phyloP scores from a whole-genome alignment of 2,888 invertebrate species.

The Troides helena region DNA sequence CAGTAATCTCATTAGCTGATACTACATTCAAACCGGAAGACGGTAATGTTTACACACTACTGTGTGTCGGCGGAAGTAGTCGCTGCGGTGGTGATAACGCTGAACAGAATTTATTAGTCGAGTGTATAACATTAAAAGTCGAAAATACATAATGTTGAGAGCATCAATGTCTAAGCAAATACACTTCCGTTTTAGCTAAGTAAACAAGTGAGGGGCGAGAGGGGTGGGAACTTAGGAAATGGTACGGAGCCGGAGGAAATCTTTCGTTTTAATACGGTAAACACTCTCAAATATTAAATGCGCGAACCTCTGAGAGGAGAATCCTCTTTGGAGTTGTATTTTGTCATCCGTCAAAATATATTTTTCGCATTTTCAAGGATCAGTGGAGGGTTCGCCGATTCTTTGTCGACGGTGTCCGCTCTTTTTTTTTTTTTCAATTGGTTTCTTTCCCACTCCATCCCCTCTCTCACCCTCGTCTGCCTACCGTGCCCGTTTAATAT shows the following conservation, averaged over 20 bases:
- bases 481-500: slow-evolving; percentile 69
- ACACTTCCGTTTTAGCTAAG: not conserved
- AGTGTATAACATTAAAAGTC: not conserved
- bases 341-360: slow-evolving; percentile 76
- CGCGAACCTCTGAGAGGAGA: slow-evolving; percentile 59
- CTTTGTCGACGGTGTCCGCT: slow-evolving; percentile 66
- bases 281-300: slow-evolving; percentile 72
- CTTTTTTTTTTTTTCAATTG: slow-evolving; percentile 26
- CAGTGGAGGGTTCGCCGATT: slow-evolving; percentile 50
- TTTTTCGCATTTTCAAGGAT: slow-evolving; percentile 60
- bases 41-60: too few species aligned
- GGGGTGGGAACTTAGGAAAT: slow-evolving; percentile 17
- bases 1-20: too few species aligned
- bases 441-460: slow-evolving; percentile 25
- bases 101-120: too few species aligned
- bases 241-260: slow-evolving; percentile 16
- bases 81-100: too few species aligned
- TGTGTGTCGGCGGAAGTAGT: too few species aligned
- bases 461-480: slow-evolving; percentile 44
- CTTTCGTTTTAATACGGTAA: slow-evolving; percentile 37
- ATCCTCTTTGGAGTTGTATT: slow-evolving; percentile 55
- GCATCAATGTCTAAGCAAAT: slow-evolving; percentile 2
- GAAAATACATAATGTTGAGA: not conserved
- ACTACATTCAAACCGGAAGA: too few species aligned
- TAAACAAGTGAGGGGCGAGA: slow-evolving; percentile 16